Evolutionary conservation across 2,113 vertebrate species (phyloP).

Genomic region (Platysternon megacephalum): DNA sequence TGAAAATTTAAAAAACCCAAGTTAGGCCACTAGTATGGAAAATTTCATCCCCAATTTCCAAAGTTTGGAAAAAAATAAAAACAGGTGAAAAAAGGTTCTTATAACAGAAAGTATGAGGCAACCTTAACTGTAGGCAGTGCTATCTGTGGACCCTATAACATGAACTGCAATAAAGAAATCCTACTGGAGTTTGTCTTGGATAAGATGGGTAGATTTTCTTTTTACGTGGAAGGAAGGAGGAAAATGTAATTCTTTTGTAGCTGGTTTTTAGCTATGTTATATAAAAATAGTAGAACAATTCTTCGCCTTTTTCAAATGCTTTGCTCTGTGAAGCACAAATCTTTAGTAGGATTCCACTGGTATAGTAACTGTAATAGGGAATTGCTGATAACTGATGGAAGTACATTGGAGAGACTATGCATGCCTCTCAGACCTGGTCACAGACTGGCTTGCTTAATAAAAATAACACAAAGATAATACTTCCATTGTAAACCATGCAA

Average conservation of each 20-base stretch:
- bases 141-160: neutral
- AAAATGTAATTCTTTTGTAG: neutral
- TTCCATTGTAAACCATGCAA: neutral
- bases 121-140: neutral
- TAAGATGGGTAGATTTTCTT: neutral
- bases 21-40: neutral
- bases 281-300: neutral
- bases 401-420: neutral
- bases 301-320: neutral
- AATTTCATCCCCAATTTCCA: neutral
- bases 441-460: conserved; percentile 12
- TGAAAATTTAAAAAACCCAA: neutral
- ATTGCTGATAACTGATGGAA: neutral
- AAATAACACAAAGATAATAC: neutral
- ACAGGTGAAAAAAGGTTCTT: neutral
- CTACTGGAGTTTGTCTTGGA: neutral
- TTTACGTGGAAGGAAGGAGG: neutral
- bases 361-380: neutral
- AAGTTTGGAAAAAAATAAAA: neutral
- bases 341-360: neutral
- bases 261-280: neutral
- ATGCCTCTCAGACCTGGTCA: neutral
- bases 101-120: neutral
- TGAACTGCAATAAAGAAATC: neutral
- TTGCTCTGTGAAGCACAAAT: neutral